These are phyloP conservation scores for Copidosoma floridanum DNA, from an alignment of 1,140 invertebrate genomes.

Conservation along the genomic window DNA sequence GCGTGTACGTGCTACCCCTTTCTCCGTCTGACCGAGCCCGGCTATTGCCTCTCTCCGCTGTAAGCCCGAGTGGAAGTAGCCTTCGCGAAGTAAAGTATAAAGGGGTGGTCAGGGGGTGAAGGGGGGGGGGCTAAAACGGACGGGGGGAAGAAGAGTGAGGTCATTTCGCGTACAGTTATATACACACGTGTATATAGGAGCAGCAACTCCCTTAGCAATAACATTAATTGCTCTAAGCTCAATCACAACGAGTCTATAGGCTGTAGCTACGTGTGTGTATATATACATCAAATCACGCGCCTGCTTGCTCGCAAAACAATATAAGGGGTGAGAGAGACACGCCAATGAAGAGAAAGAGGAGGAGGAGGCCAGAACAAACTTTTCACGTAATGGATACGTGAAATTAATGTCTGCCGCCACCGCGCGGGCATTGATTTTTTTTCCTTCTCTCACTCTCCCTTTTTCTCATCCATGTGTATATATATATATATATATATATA, in stretches of 20 bases:
- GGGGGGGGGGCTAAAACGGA: background rate
- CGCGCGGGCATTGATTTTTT: slow-evolving; percentile 20
- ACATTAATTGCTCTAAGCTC: slow-evolving; percentile 51
- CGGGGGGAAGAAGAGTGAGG: slow-evolving; percentile 16
- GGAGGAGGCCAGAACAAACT: slow-evolving; percentile 2
- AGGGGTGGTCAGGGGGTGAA: too few relatives aligned
- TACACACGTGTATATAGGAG: background rate
- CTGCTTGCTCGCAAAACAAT: background rate
- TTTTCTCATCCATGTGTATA: background rate
- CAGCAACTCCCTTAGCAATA: slow-evolving; percentile 39
- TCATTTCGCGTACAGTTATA: background rate
- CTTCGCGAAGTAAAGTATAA: background rate
- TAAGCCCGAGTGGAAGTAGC: background rate
- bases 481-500: too few relatives aligned
- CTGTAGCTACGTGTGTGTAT: background rate
- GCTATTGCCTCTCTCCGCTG: background rate
- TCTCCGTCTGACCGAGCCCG: slow-evolving; percentile 6
- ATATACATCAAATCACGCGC: slow-evolving; percentile 21
- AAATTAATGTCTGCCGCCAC: slow-evolving; percentile 17
- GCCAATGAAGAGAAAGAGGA: too few relatives aligned
- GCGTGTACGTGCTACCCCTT: slow-evolving; percentile 13
- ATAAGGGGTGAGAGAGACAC: too few relatives aligned
- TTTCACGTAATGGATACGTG: slow-evolving; percentile 22
- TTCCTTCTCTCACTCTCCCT: background rate
- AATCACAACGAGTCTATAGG: slow-evolving; percentile 40